Percentiles rank a stretch among this genome's conserved stretches.
Evolutionary conservation across 2,113 vertebrate genomes (phyloP).

Genomic region (Agelaius tricolor): DNA sequence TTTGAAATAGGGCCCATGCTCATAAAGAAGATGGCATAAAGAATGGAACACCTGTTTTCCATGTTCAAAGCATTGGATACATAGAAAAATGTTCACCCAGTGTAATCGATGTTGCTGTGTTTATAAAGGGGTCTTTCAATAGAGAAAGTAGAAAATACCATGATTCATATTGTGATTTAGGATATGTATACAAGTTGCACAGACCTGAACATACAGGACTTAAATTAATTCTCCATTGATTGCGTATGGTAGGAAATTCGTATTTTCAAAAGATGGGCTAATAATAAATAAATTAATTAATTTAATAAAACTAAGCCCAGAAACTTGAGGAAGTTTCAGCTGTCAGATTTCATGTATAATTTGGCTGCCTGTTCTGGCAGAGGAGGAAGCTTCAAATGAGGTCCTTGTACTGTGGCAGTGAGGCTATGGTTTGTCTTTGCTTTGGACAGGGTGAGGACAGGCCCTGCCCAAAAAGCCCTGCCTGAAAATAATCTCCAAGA

Average conservation of each 20-base stretch:
- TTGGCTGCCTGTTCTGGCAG: background rate
- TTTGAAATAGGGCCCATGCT: background rate
- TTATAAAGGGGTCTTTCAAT: background rate
- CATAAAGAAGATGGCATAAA: background rate
- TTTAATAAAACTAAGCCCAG: background rate
- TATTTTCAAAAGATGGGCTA: background rate
- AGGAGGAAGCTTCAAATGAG: background rate
- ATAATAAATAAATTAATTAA: background rate
- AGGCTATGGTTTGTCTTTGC: background rate
- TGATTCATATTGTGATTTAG: background rate
- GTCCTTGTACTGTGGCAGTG: background rate
- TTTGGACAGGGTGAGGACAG: background rate
- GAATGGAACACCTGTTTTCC: background rate
- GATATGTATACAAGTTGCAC: background rate
- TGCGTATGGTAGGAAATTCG: background rate
- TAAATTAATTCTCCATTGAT: background rate
- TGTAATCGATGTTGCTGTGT: background rate
- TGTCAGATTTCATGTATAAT: background rate
- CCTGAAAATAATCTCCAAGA: slow-evolving; percentile 5
- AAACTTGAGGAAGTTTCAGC: background rate
- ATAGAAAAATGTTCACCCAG: background rate
- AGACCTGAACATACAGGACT: background rate
- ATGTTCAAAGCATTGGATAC: background rate
- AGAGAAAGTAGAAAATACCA: background rate
- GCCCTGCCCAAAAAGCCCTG: background rate